Conservation (phyloP, 2,888 invertebrate species). For the Anorthoa munda region DNA sequence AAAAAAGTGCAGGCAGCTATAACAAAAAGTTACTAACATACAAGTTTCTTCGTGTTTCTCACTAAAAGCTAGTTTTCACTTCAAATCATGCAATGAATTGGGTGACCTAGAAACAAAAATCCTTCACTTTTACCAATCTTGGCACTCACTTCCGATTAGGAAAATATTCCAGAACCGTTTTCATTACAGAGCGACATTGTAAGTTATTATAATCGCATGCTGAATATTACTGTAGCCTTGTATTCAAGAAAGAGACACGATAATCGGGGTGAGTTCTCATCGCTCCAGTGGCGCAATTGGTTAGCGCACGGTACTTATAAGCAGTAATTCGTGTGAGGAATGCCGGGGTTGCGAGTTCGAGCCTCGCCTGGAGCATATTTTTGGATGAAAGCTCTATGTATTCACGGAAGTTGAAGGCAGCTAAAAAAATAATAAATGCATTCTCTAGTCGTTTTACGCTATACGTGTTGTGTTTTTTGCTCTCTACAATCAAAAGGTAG, state of each 20-base stretch:
- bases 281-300: slow-evolving; percentile 99
- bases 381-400: slow-evolving; percentile 22
- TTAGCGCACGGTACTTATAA: slow-evolving; percentile 99
- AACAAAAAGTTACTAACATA: background rate
- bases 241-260: background rate
- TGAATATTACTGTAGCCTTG: background rate
- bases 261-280: slow-evolving; percentile 55
- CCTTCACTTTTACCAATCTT: background rate
- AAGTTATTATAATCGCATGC: background rate
- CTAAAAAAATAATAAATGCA: too few relatives aligned
- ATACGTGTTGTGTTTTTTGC: background rate
- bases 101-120: background rate
- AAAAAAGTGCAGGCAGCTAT: too few relatives aligned
- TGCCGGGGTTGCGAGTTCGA: slow-evolving; percentile 71
- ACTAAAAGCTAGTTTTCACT: slow-evolving; percentile 2
- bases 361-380: slow-evolving; percentile 68
- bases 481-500: too few relatives aligned
- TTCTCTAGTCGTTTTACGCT: background rate
- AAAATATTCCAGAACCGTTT: slow-evolving; percentile 9
- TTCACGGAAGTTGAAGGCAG: background rate
- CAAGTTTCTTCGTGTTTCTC: background rate
- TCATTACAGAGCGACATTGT: slow-evolving; percentile 1
- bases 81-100: background rate
- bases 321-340: slow-evolving; percentile 93
- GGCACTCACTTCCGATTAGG: slow-evolving; percentile 16